Evolutionary conservation across 2,113 vertebrate species (phyloP), one percentile per base, ranked within the genome.

Genomic region (Semicossyphus pulcher): DNA sequence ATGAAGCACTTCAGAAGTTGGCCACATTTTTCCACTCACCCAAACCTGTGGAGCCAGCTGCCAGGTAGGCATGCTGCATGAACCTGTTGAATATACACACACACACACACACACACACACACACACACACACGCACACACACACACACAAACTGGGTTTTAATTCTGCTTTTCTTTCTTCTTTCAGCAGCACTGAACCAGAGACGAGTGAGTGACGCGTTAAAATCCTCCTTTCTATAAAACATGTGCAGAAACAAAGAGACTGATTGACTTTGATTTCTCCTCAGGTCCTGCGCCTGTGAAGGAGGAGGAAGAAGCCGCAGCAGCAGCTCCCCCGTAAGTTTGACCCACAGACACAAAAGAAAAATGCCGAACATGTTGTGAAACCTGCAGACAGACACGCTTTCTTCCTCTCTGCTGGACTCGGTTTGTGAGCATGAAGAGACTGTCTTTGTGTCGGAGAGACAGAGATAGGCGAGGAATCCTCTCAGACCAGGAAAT

Each of bases 1-100:
- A 94, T 0, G 90, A 95, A 71, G 95, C 93, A 39, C 56, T 89
- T 86, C 95, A 92, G 58, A 91, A 76, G 57, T 57, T 94, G 89
- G 90, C 91, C 8, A 88, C 93, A 4, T 96, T 94, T 62, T 95
- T 97, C 76, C 42, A 92, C 56, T 72, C 91, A 79, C 39, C 75
- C 1, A 78, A 77, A 79, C 53, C 78, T 52, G 67, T 4, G 25
- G 34, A 64, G 28, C 47, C 80, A 18, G 16, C 54, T 49, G 52
- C 47, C 58, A 77, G 79, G 91, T 91, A 79, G 5, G 76, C 28
- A 3, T 14, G 7, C 3, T 8, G 6, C 16, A 48, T n/a, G n/a
- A n/a, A n/a, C n/a, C n/a, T n/a, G n/a, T n/a, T n/a, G 34, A 29
- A 25, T 23, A 11, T n/a, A 45, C 8, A 16, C n/a, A 39, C 39